Conservation (phyloP, 2,888 invertebrate genomes). For the Mimachlamys varia region DNA sequence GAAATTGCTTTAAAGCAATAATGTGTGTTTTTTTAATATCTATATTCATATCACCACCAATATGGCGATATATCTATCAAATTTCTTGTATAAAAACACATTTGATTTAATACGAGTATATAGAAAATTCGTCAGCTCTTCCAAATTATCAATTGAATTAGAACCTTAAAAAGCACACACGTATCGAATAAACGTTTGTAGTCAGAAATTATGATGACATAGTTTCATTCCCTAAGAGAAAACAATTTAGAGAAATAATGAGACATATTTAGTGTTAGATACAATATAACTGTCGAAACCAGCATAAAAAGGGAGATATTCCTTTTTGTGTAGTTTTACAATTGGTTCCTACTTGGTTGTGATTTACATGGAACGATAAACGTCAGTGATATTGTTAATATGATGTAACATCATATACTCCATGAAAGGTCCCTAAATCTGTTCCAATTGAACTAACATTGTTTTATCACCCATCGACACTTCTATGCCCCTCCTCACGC, state of each 20-base stretch:
- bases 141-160: not conserved
- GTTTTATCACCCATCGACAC: not conserved
- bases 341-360: not conserved
- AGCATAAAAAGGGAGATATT: not conserved
- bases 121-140: too few species aligned
- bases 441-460: conserved; percentile 28
- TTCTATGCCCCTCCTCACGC: not conserved
- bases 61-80: not conserved
- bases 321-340: not conserved
- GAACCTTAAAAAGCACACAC: too few species aligned
- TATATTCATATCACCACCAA: not conserved
- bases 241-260: not conserved
- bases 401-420: conserved; percentile 9
- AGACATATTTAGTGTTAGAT: not conserved
- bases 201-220: not conserved
- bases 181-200: too few species aligned
- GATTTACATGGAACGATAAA: conserved; percentile 4
- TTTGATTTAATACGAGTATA: too few species aligned
- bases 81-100: not conserved
- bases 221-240: not conserved
- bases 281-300: not conserved
- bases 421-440: conserved; percentile 7
- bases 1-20: too few species aligned
- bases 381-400: not conserved
- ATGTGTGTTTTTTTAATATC: too few species aligned